Evolutionary conservation across 2,113 vertebrate species (phyloP).

Genomic region (Pangasianodon gigas): DNA sequence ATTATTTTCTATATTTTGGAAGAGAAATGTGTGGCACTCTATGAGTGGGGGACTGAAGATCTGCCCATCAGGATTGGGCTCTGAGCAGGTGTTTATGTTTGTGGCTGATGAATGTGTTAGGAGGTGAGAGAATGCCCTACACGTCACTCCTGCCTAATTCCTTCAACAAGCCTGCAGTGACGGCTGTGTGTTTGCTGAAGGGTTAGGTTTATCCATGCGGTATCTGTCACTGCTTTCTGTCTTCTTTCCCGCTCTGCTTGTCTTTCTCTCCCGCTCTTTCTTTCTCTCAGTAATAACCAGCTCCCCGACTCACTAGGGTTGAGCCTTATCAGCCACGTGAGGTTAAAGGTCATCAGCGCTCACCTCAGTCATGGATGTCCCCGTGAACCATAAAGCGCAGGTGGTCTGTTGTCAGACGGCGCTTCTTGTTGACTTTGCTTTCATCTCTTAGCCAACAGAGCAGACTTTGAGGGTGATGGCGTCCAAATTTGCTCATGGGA

Average conservation of each 20-base stretch:
- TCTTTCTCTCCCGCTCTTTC: neutral
- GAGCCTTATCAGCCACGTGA: constrained; percentile 33
- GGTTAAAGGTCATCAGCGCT: constrained; percentile 39
- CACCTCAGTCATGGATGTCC: constrained; percentile 34
- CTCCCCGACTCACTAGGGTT: constrained; percentile 22
- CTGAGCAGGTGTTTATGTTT: constrained; percentile 55
- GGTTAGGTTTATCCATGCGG: constrained; percentile 61
- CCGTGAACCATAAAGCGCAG: constrained; percentile 34
- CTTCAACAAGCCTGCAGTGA: constrained; percentile 54
- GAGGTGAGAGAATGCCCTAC: constrained; percentile 34
- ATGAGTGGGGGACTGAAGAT: neutral
- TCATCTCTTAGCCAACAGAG: constrained; percentile 27
- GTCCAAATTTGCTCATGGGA: constrained; percentile 27
- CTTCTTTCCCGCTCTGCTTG: constrained; percentile 44
- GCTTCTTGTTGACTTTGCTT: constrained; percentile 35
- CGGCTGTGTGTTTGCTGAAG: constrained; percentile 57
- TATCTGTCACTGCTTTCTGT: constrained; percentile 56
- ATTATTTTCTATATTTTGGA: neutral
- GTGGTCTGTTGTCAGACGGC: constrained; percentile 25
- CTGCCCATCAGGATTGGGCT: neutral
- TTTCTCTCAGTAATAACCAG: neutral
- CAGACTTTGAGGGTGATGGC: constrained; percentile 17
- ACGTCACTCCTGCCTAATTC: constrained; percentile 58
- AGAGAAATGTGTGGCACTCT: neutral
- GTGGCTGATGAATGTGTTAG: constrained; percentile 42